Percentiles rank a stretch among this genome's conserved stretches.
phyloP scores from a whole-genome alignment of 1,140 invertebrate species.

The Eupristina koningsbergeri region DNA sequence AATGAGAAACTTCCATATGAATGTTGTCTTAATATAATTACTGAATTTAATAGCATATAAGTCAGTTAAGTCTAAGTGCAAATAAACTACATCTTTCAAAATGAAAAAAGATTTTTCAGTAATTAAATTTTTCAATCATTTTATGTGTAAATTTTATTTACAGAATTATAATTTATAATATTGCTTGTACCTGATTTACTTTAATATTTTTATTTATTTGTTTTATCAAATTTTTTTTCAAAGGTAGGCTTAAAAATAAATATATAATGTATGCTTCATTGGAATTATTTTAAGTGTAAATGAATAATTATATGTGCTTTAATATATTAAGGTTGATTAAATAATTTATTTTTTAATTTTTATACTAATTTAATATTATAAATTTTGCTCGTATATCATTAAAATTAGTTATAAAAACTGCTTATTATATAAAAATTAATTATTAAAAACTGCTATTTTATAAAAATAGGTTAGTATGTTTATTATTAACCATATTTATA shows the following conservation, averaged over 20 bases:
- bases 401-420: too few species aligned
- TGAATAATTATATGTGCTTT: too few species aligned
- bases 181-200: too few species aligned
- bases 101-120: background rate
- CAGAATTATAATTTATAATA: background rate
- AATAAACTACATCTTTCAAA: background rate
- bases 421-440: too few species aligned
- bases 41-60: background rate
- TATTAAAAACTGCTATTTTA: too few species aligned
- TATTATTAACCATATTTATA: too few species aligned
- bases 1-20: conserved; percentile 14
- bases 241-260: background rate
- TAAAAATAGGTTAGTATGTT: too few species aligned
- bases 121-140: background rate
- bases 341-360: too few species aligned
- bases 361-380: too few species aligned
- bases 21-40: background rate
- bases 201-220: background rate
- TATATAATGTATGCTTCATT: background rate
- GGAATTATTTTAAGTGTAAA: too few species aligned
- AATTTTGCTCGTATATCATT: too few species aligned
- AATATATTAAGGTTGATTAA: too few species aligned
- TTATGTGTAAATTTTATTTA: background rate
- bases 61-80: background rate
- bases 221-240: background rate